Conservation (phyloP, 2,113 vertebrate genomes). For the Perca flavescens region DNA sequence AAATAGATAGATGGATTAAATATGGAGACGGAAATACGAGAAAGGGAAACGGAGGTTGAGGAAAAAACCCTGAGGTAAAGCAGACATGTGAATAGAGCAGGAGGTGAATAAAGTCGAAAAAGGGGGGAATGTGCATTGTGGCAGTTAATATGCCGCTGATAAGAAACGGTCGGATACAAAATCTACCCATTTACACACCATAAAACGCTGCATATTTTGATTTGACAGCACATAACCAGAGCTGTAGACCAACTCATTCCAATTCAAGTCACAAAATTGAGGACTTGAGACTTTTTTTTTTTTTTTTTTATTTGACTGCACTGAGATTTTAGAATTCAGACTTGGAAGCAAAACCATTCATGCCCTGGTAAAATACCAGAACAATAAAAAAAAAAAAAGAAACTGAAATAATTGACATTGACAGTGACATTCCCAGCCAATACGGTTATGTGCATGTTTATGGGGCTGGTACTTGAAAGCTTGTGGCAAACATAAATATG, state of each 20-base stretch:
- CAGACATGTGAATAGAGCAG: neutral
- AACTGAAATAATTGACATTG: too few relatives aligned
- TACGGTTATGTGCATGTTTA: neutral
- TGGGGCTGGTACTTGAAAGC: neutral
- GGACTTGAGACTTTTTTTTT: neutral
- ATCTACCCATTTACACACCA: neutral
- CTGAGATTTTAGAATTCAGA: neutral
- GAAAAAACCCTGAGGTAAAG: constrained; percentile 25
- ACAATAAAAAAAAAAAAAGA: neutral
- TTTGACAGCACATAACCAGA: neutral
- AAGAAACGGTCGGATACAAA: neutral
- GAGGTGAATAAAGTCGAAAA: neutral
- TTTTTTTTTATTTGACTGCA: neutral
- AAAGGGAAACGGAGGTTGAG: neutral
- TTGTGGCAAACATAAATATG: constrained; percentile 33
- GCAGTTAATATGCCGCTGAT: constrained; percentile 12
- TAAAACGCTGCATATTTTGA: neutral
- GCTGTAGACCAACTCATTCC: neutral
- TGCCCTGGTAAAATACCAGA: neutral
- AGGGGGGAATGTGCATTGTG: neutral
- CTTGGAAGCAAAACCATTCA: neutral
- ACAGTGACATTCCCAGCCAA: constrained; percentile 3
- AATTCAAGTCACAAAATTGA: neutral
- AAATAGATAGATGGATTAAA: constrained; percentile 16
- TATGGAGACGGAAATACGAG: constrained; percentile 20